Base-by-base conservation (phyloP, 2,888 invertebrate genomes). In the Lathronympha strigana region DNA sequence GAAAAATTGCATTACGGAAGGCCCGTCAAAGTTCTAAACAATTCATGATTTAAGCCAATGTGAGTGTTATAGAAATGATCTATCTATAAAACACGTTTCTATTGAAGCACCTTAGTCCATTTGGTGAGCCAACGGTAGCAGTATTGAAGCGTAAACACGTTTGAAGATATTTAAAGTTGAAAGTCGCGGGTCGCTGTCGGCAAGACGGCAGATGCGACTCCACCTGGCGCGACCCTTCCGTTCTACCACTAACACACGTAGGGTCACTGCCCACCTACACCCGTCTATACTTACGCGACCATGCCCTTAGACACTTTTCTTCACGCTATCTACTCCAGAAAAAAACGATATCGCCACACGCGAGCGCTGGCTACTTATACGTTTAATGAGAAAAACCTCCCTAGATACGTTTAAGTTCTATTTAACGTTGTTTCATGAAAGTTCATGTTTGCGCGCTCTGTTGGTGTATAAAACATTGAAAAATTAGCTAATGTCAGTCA, bases 171-270 rank as follows among this genome's bases (percentile, higher is more conserved):
- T 66, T 63, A 67, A 72, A 73, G 72, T 74, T 73, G 70, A 67
- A 78, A 79, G 81, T 78, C 75, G 74, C 76, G 23, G 60, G 60
- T 74, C 76, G 83, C 80, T 81, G 83, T 82, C 76, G 77, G 81
- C 79, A 86, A 87, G 89, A 87, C 88, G 89, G 89, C 92, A 92
- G 92, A 90, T 92, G 92, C 82, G 82, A 73, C 70, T 82, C 78
- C 92, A 92, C 91, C 92, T 92, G 92, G 92, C 87, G 83, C 82
- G 88, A 85, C 90, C 90, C 89, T 90, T 88, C 88, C 89, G 87
- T 80, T 79, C 82, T 81, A 80, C 78, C 72, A 70, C 72, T 63
- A 57, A 71, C 73, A 73, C 72, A 76, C 73, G 72, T 69, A 77
- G 85, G 90, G 90, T 90, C 90, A 90, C 83, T 90, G 89, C 83